These are phyloP conservation scores for Stomorhina lunata DNA, from an alignment of 2,888 invertebrate species.

Conservation along the genomic window DNA sequence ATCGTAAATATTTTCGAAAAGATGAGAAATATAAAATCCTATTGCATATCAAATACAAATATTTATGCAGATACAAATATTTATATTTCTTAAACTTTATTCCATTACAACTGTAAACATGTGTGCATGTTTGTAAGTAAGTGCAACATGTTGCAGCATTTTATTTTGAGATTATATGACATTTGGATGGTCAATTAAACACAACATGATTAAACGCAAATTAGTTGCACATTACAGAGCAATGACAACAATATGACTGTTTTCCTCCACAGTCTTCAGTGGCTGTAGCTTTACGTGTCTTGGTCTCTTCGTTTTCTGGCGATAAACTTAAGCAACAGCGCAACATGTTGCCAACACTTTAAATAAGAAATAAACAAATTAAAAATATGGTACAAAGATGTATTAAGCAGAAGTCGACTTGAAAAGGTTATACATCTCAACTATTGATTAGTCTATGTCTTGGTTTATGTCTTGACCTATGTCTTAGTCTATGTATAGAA, in stretches of 20 bases:
- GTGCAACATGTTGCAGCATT: conserved; percentile 16
- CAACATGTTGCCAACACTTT: conserved; percentile 54
- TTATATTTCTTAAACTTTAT: conserved; percentile 27
- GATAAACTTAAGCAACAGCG: conserved; percentile 21
- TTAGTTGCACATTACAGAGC: conserved; percentile 57
- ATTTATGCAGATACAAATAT: conserved; percentile 40
- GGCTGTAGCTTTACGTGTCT: not conserved
- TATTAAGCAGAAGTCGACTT: conserved; percentile 32
- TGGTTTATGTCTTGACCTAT: too few species aligned
- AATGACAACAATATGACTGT: conserved; percentile 42
- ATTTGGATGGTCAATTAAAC: conserved; percentile 65
- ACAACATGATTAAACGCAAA: conserved; percentile 66
- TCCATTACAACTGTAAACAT: not conserved
- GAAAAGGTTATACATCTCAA: not conserved
- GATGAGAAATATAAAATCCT: not conserved
- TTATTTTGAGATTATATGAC: conserved; percentile 50
- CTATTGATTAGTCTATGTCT: too few species aligned
- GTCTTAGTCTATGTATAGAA: too few species aligned
- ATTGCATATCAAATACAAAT: not conserved
- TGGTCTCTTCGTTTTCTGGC: not conserved
- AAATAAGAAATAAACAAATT: conserved; percentile 37
- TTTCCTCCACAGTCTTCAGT: not conserved
- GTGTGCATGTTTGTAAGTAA: not conserved
- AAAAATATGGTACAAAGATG: conserved; percentile 10
- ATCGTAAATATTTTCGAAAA: conserved; percentile 34